Evolutionary conservation across 2,888 invertebrate species (phyloP).

Genomic region (Metopia argyrocephala): DNA sequence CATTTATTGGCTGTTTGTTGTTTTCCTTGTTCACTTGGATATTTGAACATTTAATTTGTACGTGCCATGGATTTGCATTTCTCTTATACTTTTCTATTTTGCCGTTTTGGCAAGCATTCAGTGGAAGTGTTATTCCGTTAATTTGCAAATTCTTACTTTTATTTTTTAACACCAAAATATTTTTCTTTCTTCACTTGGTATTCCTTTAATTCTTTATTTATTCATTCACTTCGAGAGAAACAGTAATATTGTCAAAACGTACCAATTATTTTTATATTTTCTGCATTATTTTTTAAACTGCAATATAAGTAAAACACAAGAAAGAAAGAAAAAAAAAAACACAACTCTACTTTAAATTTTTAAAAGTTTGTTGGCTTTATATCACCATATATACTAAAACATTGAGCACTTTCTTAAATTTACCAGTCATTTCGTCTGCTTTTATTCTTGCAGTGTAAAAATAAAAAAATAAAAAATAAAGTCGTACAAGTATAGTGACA

Average conservation of each 20-base stretch:
- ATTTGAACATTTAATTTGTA: no score
- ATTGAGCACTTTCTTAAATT: slow-evolving; percentile 28
- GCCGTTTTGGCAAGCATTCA: slow-evolving; percentile 61
- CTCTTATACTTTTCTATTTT: slow-evolving; percentile 13
- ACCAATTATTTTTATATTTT: no score
- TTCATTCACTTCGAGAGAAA: no score
- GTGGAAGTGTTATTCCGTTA: slow-evolving; percentile 57
- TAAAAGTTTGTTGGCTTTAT: slow-evolving; percentile 23
- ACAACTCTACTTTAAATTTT: background rate
- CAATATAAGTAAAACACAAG: background rate
- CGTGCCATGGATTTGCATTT: slow-evolving; percentile 22
- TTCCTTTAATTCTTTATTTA: background rate
- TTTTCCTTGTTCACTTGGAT: no score
- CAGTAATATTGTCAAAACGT: no score
- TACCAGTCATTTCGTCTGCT: background rate
- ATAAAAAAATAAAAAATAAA: background rate
- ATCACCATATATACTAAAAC: slow-evolving; percentile 44
- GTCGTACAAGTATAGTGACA: background rate
- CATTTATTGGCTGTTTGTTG: no score
- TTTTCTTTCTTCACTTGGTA: no score
- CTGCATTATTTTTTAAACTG: no score
- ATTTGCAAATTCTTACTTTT: no score
- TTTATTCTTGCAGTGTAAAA: background rate
- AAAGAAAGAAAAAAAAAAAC: background rate
- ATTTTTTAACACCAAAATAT: no score